Evolutionary conservation across 1,140 invertebrate genomes (phyloP), one percentile per base, ranked within the genome.

Genomic region (Procambarus clarkii): DNA sequence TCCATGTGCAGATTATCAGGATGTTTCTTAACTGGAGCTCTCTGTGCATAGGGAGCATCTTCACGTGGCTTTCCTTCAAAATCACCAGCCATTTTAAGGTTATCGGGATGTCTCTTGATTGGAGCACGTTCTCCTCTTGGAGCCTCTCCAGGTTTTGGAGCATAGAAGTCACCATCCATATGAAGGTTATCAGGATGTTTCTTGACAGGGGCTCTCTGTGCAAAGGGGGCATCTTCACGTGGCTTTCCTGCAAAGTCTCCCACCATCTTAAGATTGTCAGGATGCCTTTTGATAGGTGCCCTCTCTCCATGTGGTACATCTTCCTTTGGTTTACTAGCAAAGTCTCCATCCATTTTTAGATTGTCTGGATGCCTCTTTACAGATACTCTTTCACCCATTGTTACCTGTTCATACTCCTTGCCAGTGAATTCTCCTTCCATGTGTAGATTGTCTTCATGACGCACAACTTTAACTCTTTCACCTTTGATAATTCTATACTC

Each of bases 341-440:
- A 94, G 95, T 96, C 91, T 34, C 93, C 93, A 83, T 94, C 93
- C 48, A 92, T 93, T 58, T 94, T 94, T 0, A 97, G 93, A 93
- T 96, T 96, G 92, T 96, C 96, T 71, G 94, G 92, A 46, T 93
- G 94, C 92, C 93, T 95, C 44, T 94, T 94, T 0, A 95, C 93
- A 3, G 94, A 93, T 5, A 94, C 93, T 80, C 95, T 93, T 91
- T 96, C 95, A 34, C 94, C 95, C 80, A 34, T 54, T 9, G 85
- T 77, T 21, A 83, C 44, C 18, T 86, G 58, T n/a, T 92, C 81
- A 5, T 92, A 24, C 34, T 88, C 78, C n/a, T 69, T 85, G 0
- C 76, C 91, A 34, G 76, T 44, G 91, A 97, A 93, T 95, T 96
- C 96, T 11, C 96, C 96, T 94, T 96, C 95, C 74, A 95, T 95